Conservation (phyloP, 2,797 vertebrate species). For the Agapornis canus region DNA sequence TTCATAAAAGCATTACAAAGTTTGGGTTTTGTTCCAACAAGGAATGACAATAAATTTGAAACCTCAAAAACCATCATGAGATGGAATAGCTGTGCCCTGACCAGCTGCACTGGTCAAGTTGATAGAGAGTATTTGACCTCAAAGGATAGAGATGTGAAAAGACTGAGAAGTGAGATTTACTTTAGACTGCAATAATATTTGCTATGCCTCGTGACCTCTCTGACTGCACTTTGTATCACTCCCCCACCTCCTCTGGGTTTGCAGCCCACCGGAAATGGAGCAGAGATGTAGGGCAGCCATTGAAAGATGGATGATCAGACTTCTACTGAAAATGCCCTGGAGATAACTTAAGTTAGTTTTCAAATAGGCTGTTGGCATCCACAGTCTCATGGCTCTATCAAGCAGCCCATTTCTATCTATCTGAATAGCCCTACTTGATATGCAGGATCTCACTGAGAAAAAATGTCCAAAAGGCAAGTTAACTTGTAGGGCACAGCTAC, state of each 20-base stretch:
- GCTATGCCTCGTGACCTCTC: constrained; percentile 11
- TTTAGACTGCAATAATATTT: constrained; percentile 8
- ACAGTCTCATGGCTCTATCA: background rate
- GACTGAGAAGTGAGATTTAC: background rate
- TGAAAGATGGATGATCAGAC: constrained; percentile 32
- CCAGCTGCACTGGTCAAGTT: constrained; percentile 35
- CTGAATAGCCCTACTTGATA: constrained; percentile 22
- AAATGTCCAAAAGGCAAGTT: constrained; percentile 18
- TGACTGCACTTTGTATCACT: background rate
- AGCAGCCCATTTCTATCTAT: constrained; percentile 7
- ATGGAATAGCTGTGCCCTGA: constrained; percentile 41
- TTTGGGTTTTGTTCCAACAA: constrained; percentile 41
- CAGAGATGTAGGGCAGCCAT: constrained; percentile 19
- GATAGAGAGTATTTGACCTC: constrained; percentile 45
- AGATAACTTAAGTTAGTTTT: constrained; percentile 36
- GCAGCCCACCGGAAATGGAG: background rate
- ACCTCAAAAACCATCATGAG: constrained; percentile 13
- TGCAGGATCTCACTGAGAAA: background rate
- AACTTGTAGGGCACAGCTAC: constrained; percentile 13
- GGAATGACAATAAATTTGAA: constrained; percentile 40
- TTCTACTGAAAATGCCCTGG: constrained; percentile 20
- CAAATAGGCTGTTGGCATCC: constrained; percentile 17
- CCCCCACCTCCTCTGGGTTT: background rate
- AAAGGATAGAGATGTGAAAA: constrained; percentile 32
- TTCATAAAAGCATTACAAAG: constrained; percentile 55